These are phyloP conservation scores for Ceratothoa steindachneri DNA, from an alignment of 2,888 invertebrate genomes.

Conservation along the genomic window DNA sequence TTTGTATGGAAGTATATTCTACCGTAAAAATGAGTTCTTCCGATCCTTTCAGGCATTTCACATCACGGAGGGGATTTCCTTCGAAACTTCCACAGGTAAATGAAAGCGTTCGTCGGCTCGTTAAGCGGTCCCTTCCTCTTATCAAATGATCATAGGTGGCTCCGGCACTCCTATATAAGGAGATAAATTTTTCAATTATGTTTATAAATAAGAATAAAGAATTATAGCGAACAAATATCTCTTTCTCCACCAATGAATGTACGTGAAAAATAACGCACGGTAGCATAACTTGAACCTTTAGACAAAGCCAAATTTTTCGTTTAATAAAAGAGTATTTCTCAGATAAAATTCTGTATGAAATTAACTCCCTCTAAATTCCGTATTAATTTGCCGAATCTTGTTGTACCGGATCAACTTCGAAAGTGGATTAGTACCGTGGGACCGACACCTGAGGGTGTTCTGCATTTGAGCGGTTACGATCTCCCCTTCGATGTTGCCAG, in stretches of 20 bases:
- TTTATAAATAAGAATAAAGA: constrained; percentile 17
- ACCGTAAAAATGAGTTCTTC: constrained; percentile 5
- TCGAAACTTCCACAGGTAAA: constrained; percentile 87
- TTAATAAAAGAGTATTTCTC: too few species aligned
- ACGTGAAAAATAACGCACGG: too few species aligned
- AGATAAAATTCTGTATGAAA: too few species aligned
- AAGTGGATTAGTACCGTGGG: constrained; percentile 92
- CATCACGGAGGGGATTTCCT: constrained; percentile 86
- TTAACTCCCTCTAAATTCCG: constrained; percentile 52
- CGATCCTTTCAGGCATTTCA: constrained; percentile 87
- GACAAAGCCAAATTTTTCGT: too few species aligned
- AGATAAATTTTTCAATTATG: constrained; percentile 49
- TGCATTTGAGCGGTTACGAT: constrained; percentile 80
- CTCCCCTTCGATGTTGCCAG: constrained; percentile 84
- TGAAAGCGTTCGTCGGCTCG: constrained; percentile 63
- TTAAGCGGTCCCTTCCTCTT: constrained; percentile 69
- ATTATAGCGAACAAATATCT: background rate
- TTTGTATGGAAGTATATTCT: too few species aligned
- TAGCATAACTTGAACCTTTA: too few species aligned
- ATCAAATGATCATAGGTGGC: constrained; percentile 84
- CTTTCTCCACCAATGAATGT: too few species aligned
- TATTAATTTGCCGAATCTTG: constrained; percentile 77
- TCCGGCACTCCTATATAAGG: constrained; percentile 98
- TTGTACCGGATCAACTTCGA: constrained; percentile 93
- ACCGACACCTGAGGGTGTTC: constrained; percentile 80